Conservation (phyloP, 2,888 invertebrate species). For the Himalopsyche tibetana region DNA sequence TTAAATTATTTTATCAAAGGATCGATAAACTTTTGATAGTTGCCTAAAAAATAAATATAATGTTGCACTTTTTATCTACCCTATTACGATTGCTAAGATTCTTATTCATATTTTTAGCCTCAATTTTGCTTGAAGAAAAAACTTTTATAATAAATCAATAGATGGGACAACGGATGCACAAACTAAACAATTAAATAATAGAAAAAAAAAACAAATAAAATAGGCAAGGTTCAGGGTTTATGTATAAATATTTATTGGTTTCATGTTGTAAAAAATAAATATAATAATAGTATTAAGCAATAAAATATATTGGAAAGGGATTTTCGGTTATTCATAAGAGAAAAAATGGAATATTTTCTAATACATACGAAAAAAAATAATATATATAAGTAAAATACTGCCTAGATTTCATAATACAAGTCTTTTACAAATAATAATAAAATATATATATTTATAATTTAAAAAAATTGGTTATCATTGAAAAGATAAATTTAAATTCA, state of each 20-base stretch:
- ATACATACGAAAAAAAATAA: slow-evolving; percentile 10
- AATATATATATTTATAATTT: not conserved
- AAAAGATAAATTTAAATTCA: not conserved
- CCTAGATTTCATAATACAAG: slow-evolving; percentile 1
- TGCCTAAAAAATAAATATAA: too few species aligned
- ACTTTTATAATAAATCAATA: too few species aligned
- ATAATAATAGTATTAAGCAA: slow-evolving; percentile 35
- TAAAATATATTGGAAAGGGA: slow-evolving; percentile 22
- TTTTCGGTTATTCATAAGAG: slow-evolving; percentile 6
- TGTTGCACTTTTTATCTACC: too few species aligned
- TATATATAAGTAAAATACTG: slow-evolving; percentile 5
- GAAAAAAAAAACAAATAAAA: slow-evolving; percentile 4
- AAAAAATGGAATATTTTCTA: slow-evolving; percentile 38
- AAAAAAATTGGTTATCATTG: not conserved
- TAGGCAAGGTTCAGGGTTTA: slow-evolving; percentile 11
- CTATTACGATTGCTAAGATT: too few species aligned
- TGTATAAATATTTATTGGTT: slow-evolving; percentile 42
- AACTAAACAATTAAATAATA: not conserved
- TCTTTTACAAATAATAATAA: not conserved
- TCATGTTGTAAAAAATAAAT: slow-evolving; percentile 40
- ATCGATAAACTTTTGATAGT: too few species aligned
- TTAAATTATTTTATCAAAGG: too few species aligned
- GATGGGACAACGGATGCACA: not conserved
- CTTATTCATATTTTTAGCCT: too few species aligned
- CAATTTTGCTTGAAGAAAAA: too few species aligned